Evolutionary conservation across 2,888 invertebrate species (phyloP), one percentile per base, ranked within the genome.

Genomic region (Drosophila leonis): DNA sequence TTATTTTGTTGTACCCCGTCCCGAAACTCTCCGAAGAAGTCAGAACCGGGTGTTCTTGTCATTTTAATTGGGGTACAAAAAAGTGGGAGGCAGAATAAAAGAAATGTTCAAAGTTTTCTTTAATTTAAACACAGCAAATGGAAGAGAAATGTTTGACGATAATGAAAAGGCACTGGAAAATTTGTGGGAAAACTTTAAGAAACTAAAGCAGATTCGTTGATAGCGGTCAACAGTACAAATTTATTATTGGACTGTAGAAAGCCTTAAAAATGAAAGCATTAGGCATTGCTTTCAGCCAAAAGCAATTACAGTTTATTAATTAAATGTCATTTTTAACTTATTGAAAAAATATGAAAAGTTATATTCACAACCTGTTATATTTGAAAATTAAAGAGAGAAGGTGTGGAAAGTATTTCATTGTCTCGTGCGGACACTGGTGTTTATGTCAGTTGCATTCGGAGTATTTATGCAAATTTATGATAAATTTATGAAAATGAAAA

Each of bases 401-500:
- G 46, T 68, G 54, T 35, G 49, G 35, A 56, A 55, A 9, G 20
- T 33, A 27, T 33, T 33, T 8, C 12, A 12, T 18, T 35, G 42
- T 20, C 33, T 44, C 33, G 8, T 18, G 18, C 57, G 15, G 18
- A 51, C 31, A 37, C 15, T 10, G 42, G 42, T 27, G 37, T 29
- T 18, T 42, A 20, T 57, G 66, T 57, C 55, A 64, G 44, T 24
- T 62, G 55, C 65, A 70, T 39, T 61, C 54, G 57, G 66, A 55
- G 49, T 65, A 68, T 76, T 89, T 78, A 84, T 79, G 88, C 65
- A 89, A 76, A 87, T 84, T 82, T 70, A 72, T 75, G 60, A 63
- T 61, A 86, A 73, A 74, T 83, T 85, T 85, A 83, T 89, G 87
- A 81, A 83, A 83, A 87, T 82, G 61, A 65, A 80, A 71, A 73